Evolutionary conservation across 2,797 vertebrate genomes (phyloP).

Genomic region (Sebastolobus alascanus): DNA sequence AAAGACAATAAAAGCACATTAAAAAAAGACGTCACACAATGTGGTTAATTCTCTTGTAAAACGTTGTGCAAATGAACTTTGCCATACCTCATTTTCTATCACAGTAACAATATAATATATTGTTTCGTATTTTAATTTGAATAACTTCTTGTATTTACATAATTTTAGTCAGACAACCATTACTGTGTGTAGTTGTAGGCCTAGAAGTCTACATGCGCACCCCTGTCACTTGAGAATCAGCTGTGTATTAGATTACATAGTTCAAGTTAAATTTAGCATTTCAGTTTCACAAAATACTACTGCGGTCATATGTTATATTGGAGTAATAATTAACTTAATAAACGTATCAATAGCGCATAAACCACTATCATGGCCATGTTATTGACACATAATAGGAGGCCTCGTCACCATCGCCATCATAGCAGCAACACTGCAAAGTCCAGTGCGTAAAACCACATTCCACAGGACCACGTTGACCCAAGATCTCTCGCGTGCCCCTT

Average conservation of each 20-base stretch:
- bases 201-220: constrained; percentile 33
- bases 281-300: constrained; percentile 71
- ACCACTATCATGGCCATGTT: background rate
- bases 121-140: background rate
- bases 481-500: constrained; percentile 31
- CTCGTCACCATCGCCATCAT: background rate
- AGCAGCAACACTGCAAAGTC: constrained; percentile 41
- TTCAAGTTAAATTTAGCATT: constrained; percentile 83
- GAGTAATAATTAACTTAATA: background rate
- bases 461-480: background rate
- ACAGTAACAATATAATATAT: background rate
- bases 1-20: background rate
- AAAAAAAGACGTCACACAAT: background rate
- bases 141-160: background rate
- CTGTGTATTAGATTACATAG: constrained; percentile 80
- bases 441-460: constrained; percentile 67
- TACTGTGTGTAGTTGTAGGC: constrained; percentile 38
- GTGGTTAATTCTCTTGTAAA: background rate
- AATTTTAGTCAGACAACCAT: background rate
- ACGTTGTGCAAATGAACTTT: background rate
- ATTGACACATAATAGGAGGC: background rate
- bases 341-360: background rate
- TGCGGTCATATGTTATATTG: constrained; percentile 26
- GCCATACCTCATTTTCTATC: background rate
- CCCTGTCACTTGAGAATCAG: constrained; percentile 70